Base-by-base conservation (phyloP, 2,113 vertebrate species). In the Gyps fulvus region DNA sequence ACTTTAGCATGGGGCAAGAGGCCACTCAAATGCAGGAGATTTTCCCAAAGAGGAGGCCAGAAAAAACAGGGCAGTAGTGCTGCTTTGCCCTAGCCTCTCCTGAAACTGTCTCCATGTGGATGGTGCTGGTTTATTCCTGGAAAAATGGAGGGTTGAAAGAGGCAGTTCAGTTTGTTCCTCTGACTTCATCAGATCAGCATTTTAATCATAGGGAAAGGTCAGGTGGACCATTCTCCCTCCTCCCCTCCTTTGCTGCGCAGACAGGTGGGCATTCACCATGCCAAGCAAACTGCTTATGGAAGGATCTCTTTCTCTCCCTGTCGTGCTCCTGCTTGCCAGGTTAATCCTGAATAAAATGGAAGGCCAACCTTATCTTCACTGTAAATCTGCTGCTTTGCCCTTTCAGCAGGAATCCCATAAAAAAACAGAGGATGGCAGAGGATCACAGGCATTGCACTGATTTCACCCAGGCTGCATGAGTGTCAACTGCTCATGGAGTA, bases 131-230 rank as follows among this genome's bases (percentile, higher is more conserved):
- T 96, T 97, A 72, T 96, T 97, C 89, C 90, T 65, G 62, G 85
- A 96, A 89, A 38, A 85, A 95, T 50, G 6, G 50, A 78, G 36
- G 23, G 31, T 81, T 4, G 29, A 62, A 86, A 86, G 50, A 81
- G 34, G 73, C 45, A 86, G 79, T 89, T 93, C 77, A 79, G 66
- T 92, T 84, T 94, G 76, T 91, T 87, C 83, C 71, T 90, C 87
- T 95, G 94, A 98, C 73, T 96, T 96, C 85, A 89, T 38, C 73
- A 76, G 85, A 69, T 78, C 58, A 92, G 49, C 36, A 96, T 86
- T 96, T 96, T 93, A 98, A 96, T 93, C 65, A 57, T 11, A 82
- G 72, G 62, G 54, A 93, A 84, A 93, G 89, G 89, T 90, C 90
- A 92, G 83, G 88, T 81, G 89, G 25, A 73, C 83, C 55, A 82